Evolutionary conservation across 30 jellyfish, hydroid and myxozoan species (phyloP).

Genomic region (Nemopilema nomurai): DNA sequence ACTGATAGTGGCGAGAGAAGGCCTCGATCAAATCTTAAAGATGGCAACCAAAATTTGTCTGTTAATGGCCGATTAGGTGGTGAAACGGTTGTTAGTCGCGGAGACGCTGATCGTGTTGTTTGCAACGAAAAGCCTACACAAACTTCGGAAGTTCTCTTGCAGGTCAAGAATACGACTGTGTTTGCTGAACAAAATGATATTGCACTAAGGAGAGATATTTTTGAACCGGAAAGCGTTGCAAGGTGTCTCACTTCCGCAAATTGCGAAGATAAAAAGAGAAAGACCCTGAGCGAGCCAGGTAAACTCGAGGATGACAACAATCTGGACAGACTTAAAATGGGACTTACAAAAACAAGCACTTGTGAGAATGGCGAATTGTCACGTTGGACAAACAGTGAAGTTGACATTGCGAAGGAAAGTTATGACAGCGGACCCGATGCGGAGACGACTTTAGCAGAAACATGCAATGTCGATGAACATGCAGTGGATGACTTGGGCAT

Average conservation of each 20-base stretch:
- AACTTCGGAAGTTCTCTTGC: neutral
- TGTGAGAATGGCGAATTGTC: neutral
- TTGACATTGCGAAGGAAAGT: neutral
- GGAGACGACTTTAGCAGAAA: neutral
- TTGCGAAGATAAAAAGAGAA: neutral
- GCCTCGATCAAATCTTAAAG: constrained; percentile 14
- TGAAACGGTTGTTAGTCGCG: neutral
- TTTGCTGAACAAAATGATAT: neutral
- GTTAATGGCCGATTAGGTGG: constrained; percentile 36
- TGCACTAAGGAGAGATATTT: neutral
- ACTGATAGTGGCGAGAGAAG: constrained; percentile 13
- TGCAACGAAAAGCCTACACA: neutral
- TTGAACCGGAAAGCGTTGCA: constrained; percentile 19
- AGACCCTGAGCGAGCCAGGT: constrained; percentile 14
- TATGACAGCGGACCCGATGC: neutral
- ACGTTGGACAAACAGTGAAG: neutral
- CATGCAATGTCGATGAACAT: constrained; percentile 8
- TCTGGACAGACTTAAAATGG: constrained; percentile 17
- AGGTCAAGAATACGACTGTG: neutral
- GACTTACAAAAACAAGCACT: constrained; percentile 3
- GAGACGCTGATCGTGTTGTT: neutral
- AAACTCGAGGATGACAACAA: neutral
- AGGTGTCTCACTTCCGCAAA: constrained; percentile 59
- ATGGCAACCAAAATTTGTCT: neutral
- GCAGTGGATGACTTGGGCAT: neutral